phyloP scores from a whole-genome alignment of 2,113 vertebrate species.

The Brachypodius melanocephalos region DNA sequence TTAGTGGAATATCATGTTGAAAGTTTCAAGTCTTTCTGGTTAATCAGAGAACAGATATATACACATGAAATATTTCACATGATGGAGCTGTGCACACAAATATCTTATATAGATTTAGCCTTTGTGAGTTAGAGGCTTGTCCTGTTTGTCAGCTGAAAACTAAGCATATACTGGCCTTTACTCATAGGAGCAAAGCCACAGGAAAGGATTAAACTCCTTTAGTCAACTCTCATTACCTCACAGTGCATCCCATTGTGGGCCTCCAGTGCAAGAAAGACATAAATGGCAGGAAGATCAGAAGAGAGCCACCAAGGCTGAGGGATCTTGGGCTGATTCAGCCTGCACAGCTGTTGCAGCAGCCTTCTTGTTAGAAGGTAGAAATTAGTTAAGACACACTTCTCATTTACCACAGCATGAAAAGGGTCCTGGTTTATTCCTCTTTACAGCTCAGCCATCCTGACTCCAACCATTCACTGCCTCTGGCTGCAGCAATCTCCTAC shows the following conservation, averaged over 20 bases:
- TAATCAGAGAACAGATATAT: neutral
- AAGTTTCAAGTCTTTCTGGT: neutral
- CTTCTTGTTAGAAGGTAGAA: neutral
- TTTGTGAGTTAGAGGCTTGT: neutral
- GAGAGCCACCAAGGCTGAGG: neutral
- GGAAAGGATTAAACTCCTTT: neutral
- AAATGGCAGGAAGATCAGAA: neutral
- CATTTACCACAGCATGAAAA: neutral
- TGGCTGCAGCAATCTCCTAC: neutral
- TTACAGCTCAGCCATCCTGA: neutral
- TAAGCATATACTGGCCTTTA: fast-evolving
- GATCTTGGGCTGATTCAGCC: neutral
- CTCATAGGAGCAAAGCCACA: neutral
- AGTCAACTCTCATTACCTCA: neutral
- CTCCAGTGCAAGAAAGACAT: neutral
- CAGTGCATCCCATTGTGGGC: neutral
- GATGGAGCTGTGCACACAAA: neutral
- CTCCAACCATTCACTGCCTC: neutral
- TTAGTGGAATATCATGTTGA: neutral
- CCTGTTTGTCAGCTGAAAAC: neutral
- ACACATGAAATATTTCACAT: neutral
- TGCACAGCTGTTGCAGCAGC: neutral
- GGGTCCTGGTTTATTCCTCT: neutral
- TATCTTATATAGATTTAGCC: neutral
- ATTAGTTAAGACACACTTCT: neutral